Conservation (phyloP, 2,797 vertebrate species). For the Sebastolobus alascanus region DNA sequence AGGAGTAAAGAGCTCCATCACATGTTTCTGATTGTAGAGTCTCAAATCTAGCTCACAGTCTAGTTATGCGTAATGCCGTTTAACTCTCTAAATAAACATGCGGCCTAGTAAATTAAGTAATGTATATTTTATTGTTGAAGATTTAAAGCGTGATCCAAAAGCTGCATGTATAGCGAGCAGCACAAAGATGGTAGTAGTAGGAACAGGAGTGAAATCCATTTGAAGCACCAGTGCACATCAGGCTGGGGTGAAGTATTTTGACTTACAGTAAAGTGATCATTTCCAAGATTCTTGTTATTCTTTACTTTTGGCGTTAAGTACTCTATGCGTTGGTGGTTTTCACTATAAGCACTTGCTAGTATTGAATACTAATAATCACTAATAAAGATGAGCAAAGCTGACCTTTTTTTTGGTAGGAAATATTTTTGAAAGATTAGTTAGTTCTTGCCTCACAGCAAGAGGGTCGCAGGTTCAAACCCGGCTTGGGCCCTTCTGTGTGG, state of each 20-base stretch:
- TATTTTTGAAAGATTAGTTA: neutral
- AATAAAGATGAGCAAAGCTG: neutral
- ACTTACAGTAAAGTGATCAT: neutral
- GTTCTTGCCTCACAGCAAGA: neutral
- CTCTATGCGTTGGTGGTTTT: neutral
- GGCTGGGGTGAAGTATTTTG: neutral
- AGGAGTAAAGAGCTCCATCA: neutral
- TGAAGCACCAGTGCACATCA: slow-evolving; percentile 12
- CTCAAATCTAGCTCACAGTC: neutral
- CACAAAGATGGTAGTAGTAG: neutral
- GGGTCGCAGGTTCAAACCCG: no score
- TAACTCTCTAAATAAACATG: slow-evolving; percentile 10
- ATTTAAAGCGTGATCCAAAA: slow-evolving; percentile 5
- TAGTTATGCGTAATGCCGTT: neutral
- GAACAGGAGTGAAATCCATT: neutral
- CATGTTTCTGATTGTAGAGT: neutral
- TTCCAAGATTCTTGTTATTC: slow-evolving; percentile 15
- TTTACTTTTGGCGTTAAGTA: neutral
- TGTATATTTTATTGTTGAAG: neutral
- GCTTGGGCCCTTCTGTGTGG: no score
- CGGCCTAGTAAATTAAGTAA: slow-evolving; percentile 8
- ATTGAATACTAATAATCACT: no score
- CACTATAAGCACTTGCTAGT: neutral
- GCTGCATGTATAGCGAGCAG: neutral
- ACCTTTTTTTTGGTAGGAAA: neutral